Percentiles rank a stretch among this genome's conserved stretches.
phyloP scores from a whole-genome alignment of 2,113 vertebrate species.

The Corythoichthys intestinalis region DNA sequence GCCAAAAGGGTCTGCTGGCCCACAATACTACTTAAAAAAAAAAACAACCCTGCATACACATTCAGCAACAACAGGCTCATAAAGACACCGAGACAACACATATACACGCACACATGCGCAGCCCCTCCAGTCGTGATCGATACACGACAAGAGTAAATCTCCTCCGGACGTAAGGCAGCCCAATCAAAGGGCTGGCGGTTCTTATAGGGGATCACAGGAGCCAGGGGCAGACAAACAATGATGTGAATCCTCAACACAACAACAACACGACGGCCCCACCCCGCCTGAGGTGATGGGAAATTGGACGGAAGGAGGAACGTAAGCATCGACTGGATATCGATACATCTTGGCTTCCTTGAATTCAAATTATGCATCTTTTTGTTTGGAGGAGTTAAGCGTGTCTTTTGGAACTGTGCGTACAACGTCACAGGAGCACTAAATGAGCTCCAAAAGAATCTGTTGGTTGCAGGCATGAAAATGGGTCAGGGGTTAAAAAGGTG shows the following conservation, averaged over 20 bases:
- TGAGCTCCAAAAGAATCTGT: no score
- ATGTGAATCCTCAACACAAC: slow-evolving; percentile 64
- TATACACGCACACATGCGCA: slow-evolving; percentile 9
- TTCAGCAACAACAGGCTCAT: slow-evolving; percentile 38
- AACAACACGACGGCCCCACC: slow-evolving; percentile 56
- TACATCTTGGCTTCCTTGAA: slow-evolving; percentile 17
- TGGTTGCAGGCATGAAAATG: no score
- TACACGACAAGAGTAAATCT: slow-evolving; percentile 76
- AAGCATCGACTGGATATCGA: slow-evolving; percentile 38
- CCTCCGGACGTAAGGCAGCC: slow-evolving; percentile 71
- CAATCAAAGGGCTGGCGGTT: slow-evolving; percentile 73
- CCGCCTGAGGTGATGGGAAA: slow-evolving; percentile 65
- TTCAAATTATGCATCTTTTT: slow-evolving; percentile 10
- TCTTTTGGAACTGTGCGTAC: no score
- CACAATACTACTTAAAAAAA: slow-evolving; percentile 56
- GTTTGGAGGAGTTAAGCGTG: slow-evolving; percentile 9
- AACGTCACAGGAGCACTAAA: no score
- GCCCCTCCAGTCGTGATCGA: slow-evolving; percentile 73
- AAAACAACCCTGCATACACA: slow-evolving; percentile 21
- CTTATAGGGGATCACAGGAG: slow-evolving; percentile 72
- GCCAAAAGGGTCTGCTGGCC: slow-evolving; percentile 64
- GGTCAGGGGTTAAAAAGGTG: no score
- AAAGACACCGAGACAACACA: slow-evolving; percentile 24
- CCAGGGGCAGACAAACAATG: slow-evolving; percentile 67
- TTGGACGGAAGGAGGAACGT: slow-evolving; percentile 39